Percentiles rank a stretch among this genome's conserved stretches.
These are phyloP conservation scores for Manduca sexta DNA, from an alignment of 1,140 invertebrate genomes.

Conservation along the genomic window DNA sequence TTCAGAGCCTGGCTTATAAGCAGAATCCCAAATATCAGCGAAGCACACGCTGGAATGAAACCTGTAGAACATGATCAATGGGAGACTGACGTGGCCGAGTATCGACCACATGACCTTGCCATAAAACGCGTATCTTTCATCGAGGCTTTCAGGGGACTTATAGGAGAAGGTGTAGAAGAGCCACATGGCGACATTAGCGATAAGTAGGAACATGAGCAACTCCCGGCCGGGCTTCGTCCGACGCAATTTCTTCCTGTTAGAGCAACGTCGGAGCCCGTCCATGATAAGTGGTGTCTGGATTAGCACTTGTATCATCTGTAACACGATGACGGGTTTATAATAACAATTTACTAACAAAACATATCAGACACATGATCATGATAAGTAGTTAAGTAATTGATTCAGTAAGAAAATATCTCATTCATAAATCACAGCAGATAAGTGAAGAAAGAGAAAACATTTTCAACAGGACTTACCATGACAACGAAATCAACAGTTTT, in stretches of 20 bases:
- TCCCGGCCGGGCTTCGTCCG: conserved; percentile 83
- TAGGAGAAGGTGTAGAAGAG: conserved; percentile 87
- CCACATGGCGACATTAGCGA: conserved; percentile 87
- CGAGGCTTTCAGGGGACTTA: conserved; percentile 78
- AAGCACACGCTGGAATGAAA: conserved; percentile 90
- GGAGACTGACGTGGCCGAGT: conserved; percentile 84
- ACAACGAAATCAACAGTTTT: conserved; percentile 71
- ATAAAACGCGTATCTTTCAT: conserved; percentile 81
- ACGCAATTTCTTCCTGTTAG: conserved; percentile 75
- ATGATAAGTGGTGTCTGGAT: conserved; percentile 85
- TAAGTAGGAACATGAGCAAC: conserved; percentile 84
- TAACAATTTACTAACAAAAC: too few species aligned
- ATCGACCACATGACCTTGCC: conserved; percentile 83
- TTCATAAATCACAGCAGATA: too few species aligned
- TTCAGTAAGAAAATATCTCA: too few species aligned
- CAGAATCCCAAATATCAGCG: conserved; percentile 88
- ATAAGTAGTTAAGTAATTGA: too few species aligned
- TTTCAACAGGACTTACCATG: conserved; percentile 67
- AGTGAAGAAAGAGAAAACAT: too few species aligned
- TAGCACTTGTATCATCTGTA: conserved; percentile 77
- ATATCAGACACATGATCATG: too few species aligned
- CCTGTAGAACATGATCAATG: conserved; percentile 87
- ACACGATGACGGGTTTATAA: too few species aligned
- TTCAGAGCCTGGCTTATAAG: conserved; percentile 77
- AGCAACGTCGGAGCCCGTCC: conserved; percentile 82